Base-by-base conservation (phyloP, 2,888 invertebrate genomes). In the Aethes cnicana region DNA sequence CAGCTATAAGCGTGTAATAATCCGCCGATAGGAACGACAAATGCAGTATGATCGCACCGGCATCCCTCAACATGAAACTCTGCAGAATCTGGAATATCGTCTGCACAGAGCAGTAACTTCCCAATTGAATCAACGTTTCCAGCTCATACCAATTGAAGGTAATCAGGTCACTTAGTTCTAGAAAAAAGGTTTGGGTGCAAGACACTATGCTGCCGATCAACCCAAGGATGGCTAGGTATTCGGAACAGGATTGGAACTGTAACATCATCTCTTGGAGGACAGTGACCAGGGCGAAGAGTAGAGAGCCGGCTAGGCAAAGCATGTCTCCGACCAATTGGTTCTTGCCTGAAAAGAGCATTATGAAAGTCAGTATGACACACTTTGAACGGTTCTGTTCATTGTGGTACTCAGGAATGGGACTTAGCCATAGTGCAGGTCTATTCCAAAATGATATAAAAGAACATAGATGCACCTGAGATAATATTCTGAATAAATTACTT, bases 291-390 rank as follows among this genome's bases (percentile, higher is more conserved):
- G 95, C 96, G 70, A 95, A 96, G 3, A 96, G 84, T 0, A 95
- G 90, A 0, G 96, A 95, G 2, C 95, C 96, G 5, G 92, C 92
- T 5, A 96, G 87, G 68, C 95, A 95, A 14, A 96, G 84, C 92
- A 96, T 92, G 74, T 97, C 96, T 2, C 97, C 97, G 2, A 96
- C 92, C 8, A 95, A 83, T 62, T 94, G 94, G 77, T 95, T 94
- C 77, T 93, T 92, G 21, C 94, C 95, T 95, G 84, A 88, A 90
- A 23, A 47, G 53, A 42, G 12, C 25, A 53, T 30, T 14, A 11
- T 33, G 28, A 17, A n/a, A n/a, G n/a, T n/a, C n/a, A n/a, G n/a
- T n/a, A n/a, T n/a, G n/a, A n/a, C n/a, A n/a, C n/a, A n/a, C n/a
- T n/a, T n/a, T n/a, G n/a, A n/a, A n/a, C n/a, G n/a, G n/a, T n/a